Evolutionary conservation across 1,140 invertebrate species (phyloP), one percentile per base, ranked within the genome.

Genomic region (Ips nitidus): DNA sequence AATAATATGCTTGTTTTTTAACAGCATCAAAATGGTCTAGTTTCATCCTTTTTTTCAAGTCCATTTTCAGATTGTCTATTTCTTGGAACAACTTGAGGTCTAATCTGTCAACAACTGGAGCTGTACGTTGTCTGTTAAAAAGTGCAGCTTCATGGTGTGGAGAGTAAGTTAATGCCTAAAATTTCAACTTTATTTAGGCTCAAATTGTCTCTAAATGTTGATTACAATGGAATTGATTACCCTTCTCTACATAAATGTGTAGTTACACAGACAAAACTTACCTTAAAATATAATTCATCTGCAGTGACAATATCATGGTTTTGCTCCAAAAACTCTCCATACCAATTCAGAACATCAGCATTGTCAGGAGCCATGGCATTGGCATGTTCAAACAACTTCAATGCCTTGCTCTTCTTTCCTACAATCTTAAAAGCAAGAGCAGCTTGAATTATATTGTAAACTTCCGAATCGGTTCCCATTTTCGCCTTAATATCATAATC

Each of bases 1-100:
- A 90, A 79, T 95, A 97, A 81, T 97, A 98, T 8, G 93, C 92
- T 81, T 98, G 94, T 77, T 94, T 93, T 78, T 97, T 98, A 1
- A 94, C 90, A 73, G 94, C 86, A 70, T 92, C 85, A 62, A 98
- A 83, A 6, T 93, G 91, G 2, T 88, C 84, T 45, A 87, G 86
- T 71, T 93, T 89, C 53, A 95, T 92, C 72, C 96, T 91, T 22
- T 87, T 86, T 37, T 91, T 87, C 22, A 98, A 83, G 40, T 88
- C 83, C 77, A 94, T 88, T 56, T 94, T 83, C 82, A 98, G 98
- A 47, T 89, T 86, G 77, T 98, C 95, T 72, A 98, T 93, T 69
- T 89, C 86, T 66, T 87, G 82, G 53, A 98, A 85, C 76, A 89
- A 87, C 66, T 87, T 84, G 65, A 90, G 86, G 80, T 99, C 97